Evolutionary conservation across 2,113 vertebrate species (phyloP), one percentile per base, ranked within the genome.

Genomic region (Melanostigma gelatinosum): DNA sequence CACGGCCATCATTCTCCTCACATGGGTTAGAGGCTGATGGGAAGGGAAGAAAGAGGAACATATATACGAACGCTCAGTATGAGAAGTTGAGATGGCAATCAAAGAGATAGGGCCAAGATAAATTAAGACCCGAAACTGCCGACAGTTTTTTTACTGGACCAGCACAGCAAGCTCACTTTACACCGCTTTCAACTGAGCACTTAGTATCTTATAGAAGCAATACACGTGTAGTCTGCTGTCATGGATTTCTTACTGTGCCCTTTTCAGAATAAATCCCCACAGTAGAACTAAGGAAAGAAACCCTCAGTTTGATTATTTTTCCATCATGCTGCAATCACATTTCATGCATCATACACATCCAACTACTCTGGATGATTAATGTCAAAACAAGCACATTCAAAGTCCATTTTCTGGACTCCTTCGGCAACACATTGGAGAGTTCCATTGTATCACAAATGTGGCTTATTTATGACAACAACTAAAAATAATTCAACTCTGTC

Each of bases 11-110:
- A 69, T 98, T 97, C 74, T 91, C 95, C 76, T 96, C 95, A n/a
- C 98, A 99, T 0, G 98, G 98, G 93, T 99, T 99, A 29, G 96
- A 91, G 78, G 96, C 98, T 99, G 91, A 86, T 9, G 27, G 75
- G 57, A 75, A 70, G 72, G 15, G n/a, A 80, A 24, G n/a, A 24
- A 16, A 46, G 9, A 63, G 2, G 27, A 65, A 18, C 11, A 81
- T 55, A 81, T 55, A 20, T 65, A 44, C 65, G 71, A 78, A 65
- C 18, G 24, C n/a, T 58, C 40, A 29, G 34, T 10, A 27, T 4
- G 29, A 62, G 34, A 44, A 10, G 36, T 1, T 27, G 69, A 71
- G 58, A 68, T 32, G 61, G 13, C 50, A 72, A 57, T 46, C 32
- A 34, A 22, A 27, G 62, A 38, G 29, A 77, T 20, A 29, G 48